phyloP scores from a whole-genome alignment of 2,888 invertebrate species.

The Vandiemenella viatica region DNA sequence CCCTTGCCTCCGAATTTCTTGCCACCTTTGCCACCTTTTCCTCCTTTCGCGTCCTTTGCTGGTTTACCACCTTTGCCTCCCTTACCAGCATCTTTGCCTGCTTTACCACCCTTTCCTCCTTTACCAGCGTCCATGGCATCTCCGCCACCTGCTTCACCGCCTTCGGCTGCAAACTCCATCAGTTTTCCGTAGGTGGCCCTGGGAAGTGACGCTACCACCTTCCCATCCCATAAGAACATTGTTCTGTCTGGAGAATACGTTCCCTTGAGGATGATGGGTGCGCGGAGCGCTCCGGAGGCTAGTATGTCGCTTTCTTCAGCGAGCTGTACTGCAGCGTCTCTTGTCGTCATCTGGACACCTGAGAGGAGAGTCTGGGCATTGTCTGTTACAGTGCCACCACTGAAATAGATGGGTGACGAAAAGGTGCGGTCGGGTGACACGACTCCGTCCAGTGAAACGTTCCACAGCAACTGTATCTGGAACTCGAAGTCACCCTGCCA shows the following conservation, averaged over 20 bases:
- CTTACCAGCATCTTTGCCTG: too few relatives aligned
- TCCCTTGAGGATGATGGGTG: conserved; percentile 14
- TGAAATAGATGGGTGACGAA: conserved; percentile 5
- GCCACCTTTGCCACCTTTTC: not conserved
- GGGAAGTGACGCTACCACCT: conserved; percentile 5
- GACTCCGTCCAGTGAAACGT: conserved; percentile 13
- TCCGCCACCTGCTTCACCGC: too few relatives aligned
- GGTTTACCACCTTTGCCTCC: not conserved
- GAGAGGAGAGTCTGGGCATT: conserved; percentile 9
- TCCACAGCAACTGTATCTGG: conserved; percentile 13
- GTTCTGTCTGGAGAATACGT: conserved; percentile 11
- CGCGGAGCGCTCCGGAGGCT: conserved; percentile 1
- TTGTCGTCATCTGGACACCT: not conserved
- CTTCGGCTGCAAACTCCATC: not conserved
- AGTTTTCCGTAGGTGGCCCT: not conserved
- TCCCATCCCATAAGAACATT: conserved; percentile 15
- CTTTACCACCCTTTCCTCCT: too few relatives aligned
- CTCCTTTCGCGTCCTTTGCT: not conserved
- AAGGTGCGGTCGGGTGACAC: conserved; percentile 16
- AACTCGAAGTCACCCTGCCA: conserved; percentile 16
- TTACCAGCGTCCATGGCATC: too few relatives aligned
- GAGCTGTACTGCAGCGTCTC: too few relatives aligned
- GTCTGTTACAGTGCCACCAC: not conserved
- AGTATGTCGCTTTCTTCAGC: not conserved
- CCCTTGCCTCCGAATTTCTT: not conserved